A percentile compares a stretch with the other conserved stretches of the same genome.
These are phyloP conservation scores for Microctonus hyperodae DNA, from an alignment of 2,888 invertebrate genomes.

Conservation along the genomic window DNA sequence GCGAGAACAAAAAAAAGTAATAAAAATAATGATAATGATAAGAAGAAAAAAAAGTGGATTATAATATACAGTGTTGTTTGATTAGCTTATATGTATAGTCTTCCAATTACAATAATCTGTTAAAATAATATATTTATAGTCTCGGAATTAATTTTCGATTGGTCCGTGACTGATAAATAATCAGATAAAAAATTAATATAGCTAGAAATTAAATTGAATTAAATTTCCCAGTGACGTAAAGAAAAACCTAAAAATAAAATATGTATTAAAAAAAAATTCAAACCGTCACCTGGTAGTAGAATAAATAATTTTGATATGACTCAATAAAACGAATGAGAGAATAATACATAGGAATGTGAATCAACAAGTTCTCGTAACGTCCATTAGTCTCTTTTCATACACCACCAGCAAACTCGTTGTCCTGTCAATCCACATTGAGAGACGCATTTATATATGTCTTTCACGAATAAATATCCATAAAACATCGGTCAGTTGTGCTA, in stretches of 20 bases:
- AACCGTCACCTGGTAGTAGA: no score
- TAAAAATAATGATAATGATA: no score
- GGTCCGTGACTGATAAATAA: background rate
- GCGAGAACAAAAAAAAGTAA: no score
- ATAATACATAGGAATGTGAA: constrained; percentile 3
- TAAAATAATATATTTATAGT: background rate
- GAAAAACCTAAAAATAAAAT: background rate
- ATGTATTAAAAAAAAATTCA: no score
- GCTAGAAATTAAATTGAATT: background rate
- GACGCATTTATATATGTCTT: background rate
- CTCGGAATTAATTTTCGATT: background rate
- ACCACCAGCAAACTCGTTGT: background rate
- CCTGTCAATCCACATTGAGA: background rate
- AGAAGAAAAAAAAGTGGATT: no score
- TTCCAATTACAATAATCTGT: no score
- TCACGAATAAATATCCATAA: background rate
- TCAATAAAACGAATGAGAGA: background rate
- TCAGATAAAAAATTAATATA: background rate
- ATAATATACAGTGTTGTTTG: no score
- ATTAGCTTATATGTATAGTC: no score
- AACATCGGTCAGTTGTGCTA: no score
- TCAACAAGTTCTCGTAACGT: constrained; percentile 5
- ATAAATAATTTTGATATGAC: background rate
- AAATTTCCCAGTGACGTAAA: background rate
- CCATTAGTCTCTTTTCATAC: background rate